Percentiles rank a stretch among this genome's conserved stretches.
Evolutionary conservation across 2,113 vertebrate genomes (phyloP).

Genomic region (Clarias gariepinus): DNA sequence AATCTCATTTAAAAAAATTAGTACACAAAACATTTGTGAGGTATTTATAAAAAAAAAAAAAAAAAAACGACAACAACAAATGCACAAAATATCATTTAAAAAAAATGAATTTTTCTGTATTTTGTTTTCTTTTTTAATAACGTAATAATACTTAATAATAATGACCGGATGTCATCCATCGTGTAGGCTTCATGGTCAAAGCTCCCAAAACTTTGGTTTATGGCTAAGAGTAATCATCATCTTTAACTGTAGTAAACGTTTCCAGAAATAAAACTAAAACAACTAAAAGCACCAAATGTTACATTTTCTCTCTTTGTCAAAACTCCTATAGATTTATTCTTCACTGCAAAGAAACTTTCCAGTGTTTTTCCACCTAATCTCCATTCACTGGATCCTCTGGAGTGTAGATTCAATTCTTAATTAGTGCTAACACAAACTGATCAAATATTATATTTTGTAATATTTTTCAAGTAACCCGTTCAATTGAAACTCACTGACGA

Average conservation of each 20-base stretch:
- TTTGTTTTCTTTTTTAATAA: not conserved
- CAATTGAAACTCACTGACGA: not conserved
- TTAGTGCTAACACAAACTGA: not conserved
- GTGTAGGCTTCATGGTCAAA: not conserved
- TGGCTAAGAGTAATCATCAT: not conserved
- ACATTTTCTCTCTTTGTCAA: not conserved
- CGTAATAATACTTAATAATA: not conserved
- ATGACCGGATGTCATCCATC: not conserved
- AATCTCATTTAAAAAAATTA: not conserved
- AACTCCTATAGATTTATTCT: not conserved
- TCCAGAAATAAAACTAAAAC: not conserved
- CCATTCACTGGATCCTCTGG: not conserved
- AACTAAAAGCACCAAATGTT: not conserved
- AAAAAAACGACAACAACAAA: not conserved
- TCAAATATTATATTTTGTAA: too few relatives aligned
- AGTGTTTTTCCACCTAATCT: not conserved
- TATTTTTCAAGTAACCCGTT: not conserved
- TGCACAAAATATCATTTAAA: not conserved
- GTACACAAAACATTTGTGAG: not conserved
- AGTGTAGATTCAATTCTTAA: not conserved
- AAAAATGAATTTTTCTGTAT: too few relatives aligned
- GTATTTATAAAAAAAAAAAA: slow-evolving; percentile 8
- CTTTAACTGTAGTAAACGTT: slow-evolving; percentile 23
- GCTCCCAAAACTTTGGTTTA: not conserved
- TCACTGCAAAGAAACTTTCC: not conserved